A percentile compares a stretch with the other conserved stretches of the same genome.
phyloP scores from a whole-genome alignment of 2,888 invertebrate species.

The Leptinotarsa haldemani region DNA sequence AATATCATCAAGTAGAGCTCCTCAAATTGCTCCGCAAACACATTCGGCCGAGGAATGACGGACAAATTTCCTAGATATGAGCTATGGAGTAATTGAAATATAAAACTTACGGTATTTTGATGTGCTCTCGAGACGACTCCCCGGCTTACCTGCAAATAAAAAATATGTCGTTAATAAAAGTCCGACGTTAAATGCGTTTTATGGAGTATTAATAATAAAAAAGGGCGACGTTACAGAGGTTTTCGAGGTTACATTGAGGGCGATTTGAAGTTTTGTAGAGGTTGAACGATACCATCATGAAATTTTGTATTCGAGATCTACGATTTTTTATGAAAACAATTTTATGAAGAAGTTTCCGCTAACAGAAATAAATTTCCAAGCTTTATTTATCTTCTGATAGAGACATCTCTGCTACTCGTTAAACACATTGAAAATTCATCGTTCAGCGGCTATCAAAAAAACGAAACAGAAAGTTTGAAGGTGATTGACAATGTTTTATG shows the following conservation, averaged over 20 bases:
- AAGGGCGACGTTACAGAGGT: slow-evolving; percentile 13
- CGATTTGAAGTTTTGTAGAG: slow-evolving; percentile 26
- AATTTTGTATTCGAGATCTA: slow-evolving; percentile 18
- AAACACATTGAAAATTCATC: background rate
- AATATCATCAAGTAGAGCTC: slow-evolving; percentile 46
- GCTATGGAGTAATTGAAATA: slow-evolving; percentile 45
- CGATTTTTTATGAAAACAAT: background rate
- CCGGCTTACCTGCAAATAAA: slow-evolving; percentile 43
- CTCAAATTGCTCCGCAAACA: slow-evolving; percentile 45
- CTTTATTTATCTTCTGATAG: background rate
- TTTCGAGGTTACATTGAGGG: slow-evolving; percentile 18
- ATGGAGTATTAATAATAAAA: slow-evolving; percentile 39
- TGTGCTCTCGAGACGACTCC: slow-evolving; percentile 14
- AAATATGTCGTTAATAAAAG: slow-evolving; percentile 40
- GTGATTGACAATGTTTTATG: too few species aligned
- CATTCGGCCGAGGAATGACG: slow-evolving; percentile 43
- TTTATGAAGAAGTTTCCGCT: too few species aligned
- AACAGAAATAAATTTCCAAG: too few species aligned
- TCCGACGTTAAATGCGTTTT: slow-evolving; percentile 35
- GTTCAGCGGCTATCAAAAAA: background rate
- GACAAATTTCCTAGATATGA: slow-evolving; percentile 44
- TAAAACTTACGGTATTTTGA: slow-evolving; percentile 39
- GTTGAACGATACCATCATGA: slow-evolving; percentile 34
- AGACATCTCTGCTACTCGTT: background rate
- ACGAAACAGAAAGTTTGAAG: too few species aligned